Percentiles rank a stretch among this genome's conserved stretches.
Conservation (phyloP, 2,113 vertebrate genomes). For the Marmota monax region DNA sequence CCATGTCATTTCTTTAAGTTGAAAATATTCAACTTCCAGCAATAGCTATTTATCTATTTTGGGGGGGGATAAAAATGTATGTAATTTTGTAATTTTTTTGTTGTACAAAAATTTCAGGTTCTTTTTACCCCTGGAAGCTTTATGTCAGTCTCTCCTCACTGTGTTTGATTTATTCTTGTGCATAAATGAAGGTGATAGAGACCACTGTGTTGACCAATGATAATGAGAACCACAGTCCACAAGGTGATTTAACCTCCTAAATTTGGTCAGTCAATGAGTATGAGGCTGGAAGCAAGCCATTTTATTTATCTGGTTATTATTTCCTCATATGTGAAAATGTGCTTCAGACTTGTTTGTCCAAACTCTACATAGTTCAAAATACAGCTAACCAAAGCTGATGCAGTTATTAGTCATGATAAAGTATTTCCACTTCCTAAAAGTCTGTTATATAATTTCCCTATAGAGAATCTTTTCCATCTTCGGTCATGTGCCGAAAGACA, state of each 20-base stretch:
- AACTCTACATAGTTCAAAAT: neutral
- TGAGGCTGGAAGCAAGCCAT: neutral
- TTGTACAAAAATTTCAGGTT: neutral
- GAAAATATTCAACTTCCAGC: conserved; percentile 13
- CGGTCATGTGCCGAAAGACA: neutral
- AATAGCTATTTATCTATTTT: neutral
- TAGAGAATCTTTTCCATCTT: neutral
- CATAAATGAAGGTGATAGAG: neutral
- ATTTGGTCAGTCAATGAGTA: neutral
- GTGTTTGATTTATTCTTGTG: neutral
- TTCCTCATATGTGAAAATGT: neutral
- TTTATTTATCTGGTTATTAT: neutral
- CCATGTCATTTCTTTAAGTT: neutral
- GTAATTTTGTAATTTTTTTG: neutral
- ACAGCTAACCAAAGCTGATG: neutral
- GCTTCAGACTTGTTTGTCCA: neutral
- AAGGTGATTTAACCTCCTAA: neutral
- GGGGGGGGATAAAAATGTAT: neutral
- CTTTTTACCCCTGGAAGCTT: neutral
- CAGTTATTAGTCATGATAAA: neutral
- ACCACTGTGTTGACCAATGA: neutral
- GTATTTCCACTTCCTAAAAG: neutral
- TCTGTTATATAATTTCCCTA: neutral
- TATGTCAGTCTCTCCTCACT: neutral
- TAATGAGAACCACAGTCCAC: rapidly evolving